Percentiles rank a stretch among this genome's conserved stretches.
These are phyloP conservation scores for Liopterus haemorrhoidalis DNA, from an alignment of 2,888 invertebrate species.

Conservation along the genomic window DNA sequence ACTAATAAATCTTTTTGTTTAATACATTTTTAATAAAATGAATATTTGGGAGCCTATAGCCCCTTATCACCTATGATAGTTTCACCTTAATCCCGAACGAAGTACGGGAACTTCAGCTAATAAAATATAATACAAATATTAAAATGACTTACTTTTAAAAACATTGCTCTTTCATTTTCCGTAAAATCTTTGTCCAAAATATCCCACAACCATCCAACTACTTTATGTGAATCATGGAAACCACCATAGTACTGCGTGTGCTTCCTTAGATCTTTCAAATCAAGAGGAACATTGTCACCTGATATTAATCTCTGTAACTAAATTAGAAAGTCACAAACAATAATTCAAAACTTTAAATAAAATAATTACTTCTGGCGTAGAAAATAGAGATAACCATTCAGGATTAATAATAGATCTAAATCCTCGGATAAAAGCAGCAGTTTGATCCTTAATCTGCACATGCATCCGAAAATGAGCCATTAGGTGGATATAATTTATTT, in stretches of 20 bases:
- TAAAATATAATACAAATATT: constrained; percentile 1
- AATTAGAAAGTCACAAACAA: constrained; percentile 17
- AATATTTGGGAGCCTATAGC: too few species aligned
- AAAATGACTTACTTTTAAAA: constrained; percentile 68
- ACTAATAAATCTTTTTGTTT: too few species aligned
- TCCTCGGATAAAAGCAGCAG: constrained; percentile 91
- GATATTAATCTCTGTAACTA: constrained; percentile 89
- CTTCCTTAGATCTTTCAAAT: constrained; percentile 76
- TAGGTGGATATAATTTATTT: constrained; percentile 95
- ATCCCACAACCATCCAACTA: constrained; percentile 99
- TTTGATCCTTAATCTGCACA: constrained; percentile 95
- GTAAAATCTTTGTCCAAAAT: constrained; percentile 92
- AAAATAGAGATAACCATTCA: constrained; percentile 92
- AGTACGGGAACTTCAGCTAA: neutral
- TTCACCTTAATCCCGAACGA: too few species aligned
- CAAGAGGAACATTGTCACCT: constrained; percentile 90
- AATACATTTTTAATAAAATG: too few species aligned
- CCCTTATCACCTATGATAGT: too few species aligned
- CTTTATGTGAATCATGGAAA: constrained; percentile 95
- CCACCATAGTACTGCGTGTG: constrained; percentile 99
- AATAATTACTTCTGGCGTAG: constrained; percentile 88
- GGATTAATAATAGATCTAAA: constrained; percentile 92
- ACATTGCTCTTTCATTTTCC: constrained; percentile 85
- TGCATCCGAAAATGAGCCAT: constrained; percentile 99
- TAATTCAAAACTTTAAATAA: constrained; percentile 14